Percentiles rank a stretch among this genome's conserved stretches.
phyloP scores from a whole-genome alignment of 1,140 invertebrate genomes.

The Brachionus rubens region DNA sequence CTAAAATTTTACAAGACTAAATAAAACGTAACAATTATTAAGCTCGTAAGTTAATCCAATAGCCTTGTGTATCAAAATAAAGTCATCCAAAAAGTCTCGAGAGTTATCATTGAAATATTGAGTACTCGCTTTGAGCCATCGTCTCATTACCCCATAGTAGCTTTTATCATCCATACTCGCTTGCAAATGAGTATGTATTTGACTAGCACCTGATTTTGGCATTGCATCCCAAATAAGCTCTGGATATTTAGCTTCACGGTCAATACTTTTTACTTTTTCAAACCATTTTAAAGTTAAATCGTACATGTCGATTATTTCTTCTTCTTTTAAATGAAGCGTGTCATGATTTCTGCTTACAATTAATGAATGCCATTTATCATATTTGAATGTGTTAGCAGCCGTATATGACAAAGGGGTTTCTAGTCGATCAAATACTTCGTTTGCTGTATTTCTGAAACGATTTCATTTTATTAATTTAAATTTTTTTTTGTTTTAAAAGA shows the following conservation, averaged over 20 bases:
- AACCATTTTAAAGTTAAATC: constrained; percentile 52
- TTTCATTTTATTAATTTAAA: not conserved
- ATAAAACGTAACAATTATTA: constrained; percentile 56
- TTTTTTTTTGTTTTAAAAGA: not conserved
- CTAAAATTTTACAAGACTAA: constrained; percentile 55
- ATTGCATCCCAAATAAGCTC: constrained; percentile 61
- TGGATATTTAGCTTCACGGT: constrained; percentile 53
- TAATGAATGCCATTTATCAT: constrained; percentile 61
- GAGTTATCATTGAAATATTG: not conserved
- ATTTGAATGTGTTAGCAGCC: constrained; percentile 62
- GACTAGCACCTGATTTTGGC: constrained; percentile 62
- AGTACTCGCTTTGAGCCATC: not conserved
- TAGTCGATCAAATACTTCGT: constrained; percentile 52
- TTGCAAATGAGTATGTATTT: constrained; percentile 64
- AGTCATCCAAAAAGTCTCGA: constrained; percentile 58
- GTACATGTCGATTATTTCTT: constrained; percentile 57
- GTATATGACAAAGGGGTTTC: constrained; percentile 56
- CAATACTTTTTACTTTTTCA: constrained; percentile 49
- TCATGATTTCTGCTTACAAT: constrained; percentile 60
- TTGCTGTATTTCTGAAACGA: constrained; percentile 14
- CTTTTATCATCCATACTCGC: constrained; percentile 55
- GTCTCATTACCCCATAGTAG: constrained; percentile 56
- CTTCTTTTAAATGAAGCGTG: constrained; percentile 57
- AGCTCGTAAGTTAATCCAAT: constrained; percentile 57
- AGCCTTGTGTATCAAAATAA: constrained; percentile 56